These are phyloP conservation scores for Atta cephalotes DNA, from an alignment of 1,140 invertebrate genomes.

Conservation along the genomic window DNA sequence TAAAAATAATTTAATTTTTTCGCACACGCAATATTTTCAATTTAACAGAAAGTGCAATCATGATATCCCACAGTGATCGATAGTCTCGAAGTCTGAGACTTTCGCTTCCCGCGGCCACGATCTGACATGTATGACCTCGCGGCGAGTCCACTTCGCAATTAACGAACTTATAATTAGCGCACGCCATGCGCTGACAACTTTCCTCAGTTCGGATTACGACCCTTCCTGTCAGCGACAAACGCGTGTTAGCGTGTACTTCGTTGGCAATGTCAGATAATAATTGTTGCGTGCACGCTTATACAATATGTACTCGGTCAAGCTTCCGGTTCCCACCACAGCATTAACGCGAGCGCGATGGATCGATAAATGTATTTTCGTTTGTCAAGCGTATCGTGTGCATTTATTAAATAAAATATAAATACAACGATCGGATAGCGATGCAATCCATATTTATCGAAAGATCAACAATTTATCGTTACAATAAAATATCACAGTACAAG, in stretches of 20 bases:
- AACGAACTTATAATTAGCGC: slow-evolving; percentile 76
- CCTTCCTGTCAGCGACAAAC: slow-evolving; percentile 64
- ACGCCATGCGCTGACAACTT: slow-evolving; percentile 68
- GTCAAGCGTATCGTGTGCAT: slow-evolving; percentile 6
- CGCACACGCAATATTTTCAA: background rate
- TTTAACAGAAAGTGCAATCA: background rate
- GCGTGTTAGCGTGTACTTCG: slow-evolving; percentile 68
- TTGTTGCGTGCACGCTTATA: slow-evolving; percentile 52
- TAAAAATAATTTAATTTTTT: background rate
- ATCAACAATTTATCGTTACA: background rate
- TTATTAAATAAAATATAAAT: slow-evolving; percentile 45
- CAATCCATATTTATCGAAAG: slow-evolving; percentile 27
- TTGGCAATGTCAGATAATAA: slow-evolving; percentile 65
- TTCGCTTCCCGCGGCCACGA: background rate
- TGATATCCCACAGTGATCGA: background rate
- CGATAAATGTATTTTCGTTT: slow-evolving; percentile 54
- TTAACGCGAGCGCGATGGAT: slow-evolving; percentile 4
- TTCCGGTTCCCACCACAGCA: slow-evolving; percentile 4
- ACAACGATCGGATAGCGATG: background rate
- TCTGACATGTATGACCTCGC: slow-evolving; percentile 49
- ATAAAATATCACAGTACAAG: slow-evolving; percentile 20
- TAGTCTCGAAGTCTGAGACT: slow-evolving; percentile 31
- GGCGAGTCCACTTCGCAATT: slow-evolving; percentile 72
- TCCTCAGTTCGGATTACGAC: slow-evolving; percentile 69
- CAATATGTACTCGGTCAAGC: slow-evolving; percentile 44